Conservation (phyloP, 37 sponge, comb jelly and placozoan genomes). For the Eunapius fragilis region DNA sequence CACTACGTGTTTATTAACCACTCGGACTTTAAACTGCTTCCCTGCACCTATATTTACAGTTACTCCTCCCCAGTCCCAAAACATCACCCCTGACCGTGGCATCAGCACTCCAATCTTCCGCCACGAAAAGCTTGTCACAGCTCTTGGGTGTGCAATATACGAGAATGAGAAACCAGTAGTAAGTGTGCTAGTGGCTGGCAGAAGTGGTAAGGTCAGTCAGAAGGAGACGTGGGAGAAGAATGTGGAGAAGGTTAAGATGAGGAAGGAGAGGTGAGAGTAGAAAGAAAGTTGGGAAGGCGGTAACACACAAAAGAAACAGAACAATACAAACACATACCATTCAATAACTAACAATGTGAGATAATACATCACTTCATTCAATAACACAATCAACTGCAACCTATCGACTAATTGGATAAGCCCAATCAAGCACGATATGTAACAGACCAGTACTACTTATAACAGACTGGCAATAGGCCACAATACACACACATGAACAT, state of each 20-base stretch:
- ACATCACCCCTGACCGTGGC: slow-evolving; percentile 56
- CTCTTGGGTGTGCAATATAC: slow-evolving; percentile 78
- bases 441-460: no score
- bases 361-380: no score
- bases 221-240: neutral
- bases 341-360: neutral
- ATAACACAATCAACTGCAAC: no score
- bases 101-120: slow-evolving; percentile 69
- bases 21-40: no score
- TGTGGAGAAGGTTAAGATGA: neutral
- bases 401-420: no score
- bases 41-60: neutral
- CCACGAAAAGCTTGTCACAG: slow-evolving; percentile 82
- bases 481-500: no score
- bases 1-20: no score
- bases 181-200: neutral
- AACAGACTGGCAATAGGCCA: no score
- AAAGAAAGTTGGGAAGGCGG: no score
- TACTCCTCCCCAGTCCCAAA: neutral
- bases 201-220: no score
- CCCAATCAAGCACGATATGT: no score
- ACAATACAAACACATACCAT: neutral
- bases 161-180: slow-evolving; percentile 45
- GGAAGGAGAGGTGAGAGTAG: neutral
- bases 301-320: neutral